Conservation (phyloP, 2,888 invertebrate species). For the Harpalus rubripes region DNA sequence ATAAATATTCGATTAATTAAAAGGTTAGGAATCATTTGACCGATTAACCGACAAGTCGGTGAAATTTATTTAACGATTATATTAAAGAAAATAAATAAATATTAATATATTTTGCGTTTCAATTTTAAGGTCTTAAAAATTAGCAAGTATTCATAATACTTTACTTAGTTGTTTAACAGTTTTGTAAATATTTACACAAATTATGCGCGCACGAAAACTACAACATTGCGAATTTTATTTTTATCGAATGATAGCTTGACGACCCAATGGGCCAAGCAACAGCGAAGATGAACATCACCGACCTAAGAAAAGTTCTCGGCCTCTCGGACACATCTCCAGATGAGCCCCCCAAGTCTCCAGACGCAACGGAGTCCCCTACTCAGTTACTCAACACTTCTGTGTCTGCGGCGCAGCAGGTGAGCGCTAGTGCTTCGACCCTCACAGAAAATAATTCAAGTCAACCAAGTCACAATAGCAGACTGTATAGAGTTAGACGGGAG, state of each 20-base stretch:
- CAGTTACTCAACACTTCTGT: conserved; percentile 57
- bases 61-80: no score
- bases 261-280: conserved; percentile 96
- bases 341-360: conserved; percentile 66
- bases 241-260: conserved; percentile 81
- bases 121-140: not conserved
- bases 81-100: no score
- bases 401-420: conserved; percentile 68
- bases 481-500: conserved; percentile 88
- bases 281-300: conserved; percentile 94
- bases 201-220: conserved; percentile 26
- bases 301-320: conserved; percentile 90
- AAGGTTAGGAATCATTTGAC: no score
- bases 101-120: no score
- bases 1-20: no score
- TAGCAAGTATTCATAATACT: not conserved
- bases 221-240: conserved; percentile 30
- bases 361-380: conserved; percentile 59
- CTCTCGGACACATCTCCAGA: conserved; percentile 80
- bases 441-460: conserved; percentile 11
- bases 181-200: not conserved
- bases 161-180: not conserved
- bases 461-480: conserved; percentile 50
- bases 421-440: conserved; percentile 57
- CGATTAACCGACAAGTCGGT: no score